These are phyloP conservation scores for Drosophila nigromelanica DNA, from an alignment of 1,140 invertebrate genomes.

Conservation along the genomic window DNA sequence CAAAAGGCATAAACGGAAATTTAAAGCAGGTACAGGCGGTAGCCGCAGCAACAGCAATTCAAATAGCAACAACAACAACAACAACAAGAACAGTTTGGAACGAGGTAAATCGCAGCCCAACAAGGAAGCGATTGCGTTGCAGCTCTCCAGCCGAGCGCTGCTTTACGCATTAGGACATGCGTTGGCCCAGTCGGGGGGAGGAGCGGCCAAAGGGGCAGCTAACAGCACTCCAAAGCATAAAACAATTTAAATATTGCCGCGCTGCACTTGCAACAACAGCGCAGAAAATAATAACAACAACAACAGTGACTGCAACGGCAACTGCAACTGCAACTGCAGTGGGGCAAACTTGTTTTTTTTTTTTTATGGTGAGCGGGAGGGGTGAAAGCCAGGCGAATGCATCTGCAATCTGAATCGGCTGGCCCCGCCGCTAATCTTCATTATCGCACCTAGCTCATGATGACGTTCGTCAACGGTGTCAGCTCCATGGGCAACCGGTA, in stretches of 20 bases:
- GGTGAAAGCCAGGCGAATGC: conserved; percentile 59
- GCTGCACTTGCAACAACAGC: conserved; percentile 76
- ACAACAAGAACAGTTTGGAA: background rate
- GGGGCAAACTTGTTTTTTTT: conserved; percentile 62
- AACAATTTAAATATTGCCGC: conserved; percentile 81
- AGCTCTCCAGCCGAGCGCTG: conserved; percentile 43
- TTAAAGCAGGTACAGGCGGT: conserved; percentile 65
- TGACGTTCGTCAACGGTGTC: conserved; percentile 78
- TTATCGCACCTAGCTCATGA: conserved; percentile 65
- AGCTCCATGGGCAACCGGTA: conserved; percentile 68
- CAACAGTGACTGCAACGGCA: conserved; percentile 28
- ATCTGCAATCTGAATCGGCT: conserved; percentile 79
- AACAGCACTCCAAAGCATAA: conserved; percentile 79
- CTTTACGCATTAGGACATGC: conserved; percentile 77
- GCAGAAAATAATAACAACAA: conserved; percentile 9
- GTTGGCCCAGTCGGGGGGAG: conserved; percentile 55
- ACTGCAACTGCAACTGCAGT: conserved; percentile 30
- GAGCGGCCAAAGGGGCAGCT: conserved; percentile 18
- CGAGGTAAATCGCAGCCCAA: conserved; percentile 52
- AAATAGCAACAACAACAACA: conserved; percentile 19
- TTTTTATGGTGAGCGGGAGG: background rate
- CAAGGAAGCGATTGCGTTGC: conserved; percentile 69
- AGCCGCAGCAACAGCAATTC: conserved; percentile 40
- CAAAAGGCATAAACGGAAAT: conserved; percentile 81
- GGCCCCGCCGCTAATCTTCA: conserved; percentile 72